Base-by-base conservation (phyloP, 2,797 vertebrate genomes). In the Leptodactylus fallax region DNA sequence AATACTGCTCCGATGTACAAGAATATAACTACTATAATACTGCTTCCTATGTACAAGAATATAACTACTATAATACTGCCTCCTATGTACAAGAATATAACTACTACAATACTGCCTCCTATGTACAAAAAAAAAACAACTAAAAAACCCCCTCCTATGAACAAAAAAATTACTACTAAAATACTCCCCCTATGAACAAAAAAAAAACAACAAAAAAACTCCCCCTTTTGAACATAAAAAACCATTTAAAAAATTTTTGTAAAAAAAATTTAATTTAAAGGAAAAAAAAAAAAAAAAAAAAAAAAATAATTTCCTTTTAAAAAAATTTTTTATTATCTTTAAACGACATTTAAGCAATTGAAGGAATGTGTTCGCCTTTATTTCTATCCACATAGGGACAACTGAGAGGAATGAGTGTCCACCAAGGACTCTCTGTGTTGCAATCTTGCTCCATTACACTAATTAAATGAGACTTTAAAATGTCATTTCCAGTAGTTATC, bases 401-500 rank as follows among this genome's bases (percentile, higher is more conserved):
- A 53, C 74, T 77, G 49, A 25, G 53, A 49, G 13, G 23, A 53
- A 23, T 47, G 74, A 77, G 74, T 77, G 47, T 77, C 74, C 74
- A 77, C 74, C 49, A 77, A 53, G 49, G 74, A 77, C 49, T 77
- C 47, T 53, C 47, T 23, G 47, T 23, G 74, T 77, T 51, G 74
- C 45, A 53, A 53, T 51, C n/a, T 77, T 51, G 74, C 74, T 77
- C 49, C 74, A 77, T 77, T 77, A 53, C 21, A 77, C 74, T 77
- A 77, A 77, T 77, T 77, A 77, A 77, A 77, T 47, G 45, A 77
- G 74, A 77, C 74, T 77, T 77, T 23, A 77, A 74, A 53, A 77
- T 77, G 74, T 77, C 74, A 77, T 77, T 77, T 77, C 49, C 47
- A 77, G 76, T 21, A 36, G 53, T 60, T 67, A 53, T 49, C 49